Percentiles rank a stretch among this genome's conserved stretches.
Evolutionary conservation across 2,113 vertebrate genomes (phyloP).

Genomic region (Lagenorhynchus albirostris): DNA sequence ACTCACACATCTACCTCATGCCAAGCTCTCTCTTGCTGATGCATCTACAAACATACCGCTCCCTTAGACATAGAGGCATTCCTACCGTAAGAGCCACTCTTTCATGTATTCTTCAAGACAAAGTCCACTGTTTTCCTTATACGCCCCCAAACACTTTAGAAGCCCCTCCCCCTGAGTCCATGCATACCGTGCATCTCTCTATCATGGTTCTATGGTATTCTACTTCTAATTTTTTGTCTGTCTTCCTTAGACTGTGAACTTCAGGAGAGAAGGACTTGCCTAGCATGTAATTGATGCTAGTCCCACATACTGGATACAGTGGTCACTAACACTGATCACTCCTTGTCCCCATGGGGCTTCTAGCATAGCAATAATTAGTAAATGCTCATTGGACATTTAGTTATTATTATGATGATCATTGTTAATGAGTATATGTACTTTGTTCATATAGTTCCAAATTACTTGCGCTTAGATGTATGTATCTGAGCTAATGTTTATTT

Average conservation of each 20-base stretch:
- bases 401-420: not conserved
- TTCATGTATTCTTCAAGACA: not conserved
- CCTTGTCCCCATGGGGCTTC: not conserved
- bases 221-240: not conserved
- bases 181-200: not conserved
- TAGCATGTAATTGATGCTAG: not conserved
- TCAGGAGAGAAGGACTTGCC: not conserved
- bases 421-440: not conserved
- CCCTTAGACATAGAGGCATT: not conserved
- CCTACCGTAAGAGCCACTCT: not conserved
- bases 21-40: not conserved
- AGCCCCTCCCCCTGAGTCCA: not conserved
- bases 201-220: rapidly evolving
- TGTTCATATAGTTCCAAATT: not conserved
- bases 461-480: not conserved
- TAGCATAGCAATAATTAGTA: not conserved
- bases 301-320: not conserved
- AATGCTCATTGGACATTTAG: not conserved
- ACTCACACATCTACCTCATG: not conserved
- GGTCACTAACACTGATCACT: no score
- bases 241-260: not conserved
- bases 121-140: not conserved
- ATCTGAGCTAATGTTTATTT: not conserved
- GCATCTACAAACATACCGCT: not conserved
- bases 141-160: not conserved